Percentiles rank a stretch among this genome's conserved stretches.
These are phyloP conservation scores for Actias luna DNA, from an alignment of 2,888 invertebrate species.

Conservation along the genomic window DNA sequence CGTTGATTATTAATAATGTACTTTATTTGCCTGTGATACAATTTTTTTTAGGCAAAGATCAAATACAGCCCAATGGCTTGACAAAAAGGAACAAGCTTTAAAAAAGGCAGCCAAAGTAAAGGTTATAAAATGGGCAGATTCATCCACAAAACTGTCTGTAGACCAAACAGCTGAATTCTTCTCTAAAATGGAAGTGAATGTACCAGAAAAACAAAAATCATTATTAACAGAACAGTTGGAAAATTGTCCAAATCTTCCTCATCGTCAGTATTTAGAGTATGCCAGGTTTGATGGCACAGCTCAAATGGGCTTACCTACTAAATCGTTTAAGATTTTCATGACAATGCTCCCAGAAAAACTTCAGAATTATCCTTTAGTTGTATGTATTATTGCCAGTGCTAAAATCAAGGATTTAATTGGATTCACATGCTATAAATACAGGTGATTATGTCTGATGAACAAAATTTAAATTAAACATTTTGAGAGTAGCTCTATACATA, in stretches of 20 bases:
- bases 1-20: not conserved
- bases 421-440: conserved; percentile 93
- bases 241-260: conserved; percentile 88
- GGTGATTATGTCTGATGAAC: conserved; percentile 53
- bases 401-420: conserved; percentile 96
- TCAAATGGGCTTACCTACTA: conserved; percentile 88
- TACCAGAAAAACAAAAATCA: conserved; percentile 76
- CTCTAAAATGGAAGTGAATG: conserved; percentile 64
- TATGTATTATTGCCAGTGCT: conserved; percentile 91
- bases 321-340: conserved; percentile 94
- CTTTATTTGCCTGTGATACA: not conserved
- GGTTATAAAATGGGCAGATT: conserved; percentile 87
- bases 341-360: conserved; percentile 92
- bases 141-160: conserved; percentile 68
- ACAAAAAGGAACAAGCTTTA: conserved; percentile 93
- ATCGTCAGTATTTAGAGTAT: conserved; percentile 94
- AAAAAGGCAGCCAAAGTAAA: conserved; percentile 90
- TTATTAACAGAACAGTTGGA: conserved; percentile 88
- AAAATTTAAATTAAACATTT: not conserved
- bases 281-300: conserved; percentile 95
- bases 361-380: conserved; percentile 91
- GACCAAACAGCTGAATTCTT: conserved; percentile 84
- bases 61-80: conserved; percentile 93
- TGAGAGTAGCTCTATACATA: no score
- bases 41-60: conserved; percentile 82